phyloP scores from a whole-genome alignment of 2,888 invertebrate genomes.

The Mycalesis mineus region DNA sequence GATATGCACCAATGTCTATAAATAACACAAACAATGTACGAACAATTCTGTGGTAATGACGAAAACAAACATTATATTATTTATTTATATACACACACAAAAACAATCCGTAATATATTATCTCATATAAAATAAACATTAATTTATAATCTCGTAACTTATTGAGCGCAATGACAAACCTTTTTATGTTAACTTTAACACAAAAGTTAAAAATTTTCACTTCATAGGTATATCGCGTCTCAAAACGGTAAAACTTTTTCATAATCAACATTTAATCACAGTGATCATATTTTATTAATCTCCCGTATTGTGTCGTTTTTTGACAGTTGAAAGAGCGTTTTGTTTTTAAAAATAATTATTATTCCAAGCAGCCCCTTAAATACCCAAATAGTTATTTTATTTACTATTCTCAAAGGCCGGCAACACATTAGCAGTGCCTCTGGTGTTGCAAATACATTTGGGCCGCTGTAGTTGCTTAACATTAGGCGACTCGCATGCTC shows the following conservation, averaged over 20 bases:
- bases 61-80: conserved; percentile 41
- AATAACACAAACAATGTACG: conserved; percentile 68
- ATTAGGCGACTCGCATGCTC: too few relatives aligned
- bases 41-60: conserved; percentile 55
- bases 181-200: conserved; percentile 12
- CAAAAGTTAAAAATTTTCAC: conserved; percentile 11
- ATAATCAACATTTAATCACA: conserved; percentile 64
- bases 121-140: conserved; percentile 24
- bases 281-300: conserved; percentile 42
- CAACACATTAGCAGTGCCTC: too few relatives aligned
- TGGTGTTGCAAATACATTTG: too few relatives aligned
- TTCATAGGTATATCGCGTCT: conserved; percentile 32
- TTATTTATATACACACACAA: conserved; percentile 45
- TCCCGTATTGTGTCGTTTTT: not conserved
- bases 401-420: too few relatives aligned
- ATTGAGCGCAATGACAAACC: conserved; percentile 29
- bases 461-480: too few relatives aligned
- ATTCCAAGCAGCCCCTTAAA: too few relatives aligned
- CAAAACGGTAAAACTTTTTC: conserved; percentile 35
- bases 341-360: too few relatives aligned
- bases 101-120: conserved; percentile 17
- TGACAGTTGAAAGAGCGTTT: not conserved
- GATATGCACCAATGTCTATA: conserved; percentile 79
- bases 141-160: conserved; percentile 24
- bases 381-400: too few relatives aligned